Percentiles rank a stretch among this genome's conserved stretches.
These are phyloP conservation scores for Henricia sp. DNA, from an alignment of 53 echinoderm and acorn worm genomes.

Conservation along the genomic window DNA sequence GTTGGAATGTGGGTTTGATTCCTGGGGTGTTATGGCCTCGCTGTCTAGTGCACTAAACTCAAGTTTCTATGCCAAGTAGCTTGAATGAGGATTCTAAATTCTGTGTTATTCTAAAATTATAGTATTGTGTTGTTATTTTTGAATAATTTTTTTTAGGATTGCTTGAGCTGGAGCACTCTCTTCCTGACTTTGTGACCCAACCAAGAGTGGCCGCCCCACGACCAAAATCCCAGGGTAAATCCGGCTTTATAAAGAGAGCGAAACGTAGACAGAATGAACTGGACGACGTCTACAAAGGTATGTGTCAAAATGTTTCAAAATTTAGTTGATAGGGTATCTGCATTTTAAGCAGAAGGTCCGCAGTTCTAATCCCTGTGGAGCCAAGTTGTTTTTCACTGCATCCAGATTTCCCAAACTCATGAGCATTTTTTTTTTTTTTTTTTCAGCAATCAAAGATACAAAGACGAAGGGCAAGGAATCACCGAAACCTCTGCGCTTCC, in stretches of 20 bases:
- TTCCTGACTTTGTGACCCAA: conserved; percentile 98
- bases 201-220: conserved; percentile 90
- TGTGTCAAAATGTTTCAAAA: neutral
- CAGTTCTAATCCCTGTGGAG: too few relatives aligned
- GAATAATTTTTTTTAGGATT: conserved; percentile 66
- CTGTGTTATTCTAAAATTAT: too few relatives aligned
- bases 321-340: too few relatives aligned
- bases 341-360: too few relatives aligned
- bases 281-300: conserved; percentile 94
- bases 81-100: too few relatives aligned
- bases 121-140: neutral
- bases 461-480: conserved; percentile 86
- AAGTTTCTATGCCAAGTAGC: too few relatives aligned
- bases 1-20: too few relatives aligned
- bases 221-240: conserved; percentile 87
- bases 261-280: conserved; percentile 92
- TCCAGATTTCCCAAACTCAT: too few relatives aligned
- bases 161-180: conserved; percentile 86
- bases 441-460: conserved; percentile 80
- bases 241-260: conserved; percentile 91
- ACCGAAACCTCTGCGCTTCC: conserved; percentile 86
- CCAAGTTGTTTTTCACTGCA: too few relatives aligned
- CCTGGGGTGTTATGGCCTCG: too few relatives aligned
- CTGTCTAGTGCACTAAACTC: too few relatives aligned
- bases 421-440: neutral